Base-by-base conservation (phyloP, 2,113 vertebrate species). In the Pitta sordida region DNA sequence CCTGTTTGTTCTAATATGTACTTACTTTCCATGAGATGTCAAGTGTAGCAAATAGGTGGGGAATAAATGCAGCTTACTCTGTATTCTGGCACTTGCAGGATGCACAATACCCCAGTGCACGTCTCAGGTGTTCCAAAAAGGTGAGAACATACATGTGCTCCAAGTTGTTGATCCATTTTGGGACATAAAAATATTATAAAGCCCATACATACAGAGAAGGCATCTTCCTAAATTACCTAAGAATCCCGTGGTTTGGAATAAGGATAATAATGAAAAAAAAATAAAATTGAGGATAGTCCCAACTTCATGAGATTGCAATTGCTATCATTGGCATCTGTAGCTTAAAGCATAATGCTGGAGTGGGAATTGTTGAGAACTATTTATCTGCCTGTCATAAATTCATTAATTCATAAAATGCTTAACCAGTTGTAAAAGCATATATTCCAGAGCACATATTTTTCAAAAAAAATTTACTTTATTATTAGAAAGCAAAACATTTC, bases 371-470 rank as follows among this genome's bases (percentile, higher is more conserved):
- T 86, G 41, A 41, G 49, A 91, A 79, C 7, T 1, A 5, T 10
- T 22, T 46, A 9, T 69, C n/a, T 48, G 8, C 59, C n/a, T 49
- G 26, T 29, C 27, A 67, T 1, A 5, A 49, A 58, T 53, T 49
- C 24, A 30, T 39, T 26, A 18, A 53, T 14, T 22, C 16, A 36
- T 88, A 58, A 96, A 95, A 82, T 62, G 18, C 6, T 51, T 71
- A 71, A 18, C 11, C 53, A 93, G 51, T 37, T 56, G 13, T 9
- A 15, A 6, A 81, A 48, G 8, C 11, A 34, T n/a, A 32, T 3
- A 30, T 65, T 94, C 87, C 55, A n/a, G 6, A 87, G 39, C 18
- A 85, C 36, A 90, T 81, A 59, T 53, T 89, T 92, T 96, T 83
- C 9, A 94, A 34, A 21, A n/a, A 39, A 70, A 37, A 85, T 80